phyloP scores from a whole-genome alignment of 2,113 vertebrate species.

The Epinephelus lanceolatus region DNA sequence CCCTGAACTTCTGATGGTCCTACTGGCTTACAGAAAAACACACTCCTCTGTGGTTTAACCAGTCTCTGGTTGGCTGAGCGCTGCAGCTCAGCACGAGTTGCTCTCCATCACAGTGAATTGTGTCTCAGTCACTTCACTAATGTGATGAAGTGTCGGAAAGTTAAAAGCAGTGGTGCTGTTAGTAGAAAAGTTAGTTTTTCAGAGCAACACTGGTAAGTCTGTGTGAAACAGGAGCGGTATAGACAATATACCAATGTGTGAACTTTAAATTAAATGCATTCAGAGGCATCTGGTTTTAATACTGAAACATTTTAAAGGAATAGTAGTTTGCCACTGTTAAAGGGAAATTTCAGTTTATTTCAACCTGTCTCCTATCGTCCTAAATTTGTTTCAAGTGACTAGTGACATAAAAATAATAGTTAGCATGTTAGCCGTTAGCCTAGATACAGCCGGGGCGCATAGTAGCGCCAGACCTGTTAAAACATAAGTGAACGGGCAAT shows the following conservation, averaged over 20 bases:
- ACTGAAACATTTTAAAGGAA: background rate
- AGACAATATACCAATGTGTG: background rate
- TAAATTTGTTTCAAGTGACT: too few relatives aligned
- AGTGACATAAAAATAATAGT: too few relatives aligned
- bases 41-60: constrained; percentile 29
- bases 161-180: background rate
- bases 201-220: background rate
- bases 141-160: constrained; percentile 12
- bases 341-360: too few relatives aligned
- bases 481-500: too few relatives aligned
- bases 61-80: constrained; percentile 10
- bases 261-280: background rate
- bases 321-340: too few relatives aligned
- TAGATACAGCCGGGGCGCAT: too few relatives aligned
- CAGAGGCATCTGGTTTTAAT: background rate
- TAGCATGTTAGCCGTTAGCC: too few relatives aligned
- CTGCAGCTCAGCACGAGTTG: background rate
- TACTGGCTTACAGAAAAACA: constrained; percentile 43
- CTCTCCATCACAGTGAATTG: background rate
- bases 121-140: constrained; percentile 1
- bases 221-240: background rate
- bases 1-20: constrained; percentile 40
- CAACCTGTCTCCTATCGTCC: too few relatives aligned
- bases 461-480: too few relatives aligned
- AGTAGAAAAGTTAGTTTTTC: background rate